These are phyloP conservation scores for Diadophis punctatus DNA, from an alignment of 2,113 vertebrate species.

Conservation along the genomic window DNA sequence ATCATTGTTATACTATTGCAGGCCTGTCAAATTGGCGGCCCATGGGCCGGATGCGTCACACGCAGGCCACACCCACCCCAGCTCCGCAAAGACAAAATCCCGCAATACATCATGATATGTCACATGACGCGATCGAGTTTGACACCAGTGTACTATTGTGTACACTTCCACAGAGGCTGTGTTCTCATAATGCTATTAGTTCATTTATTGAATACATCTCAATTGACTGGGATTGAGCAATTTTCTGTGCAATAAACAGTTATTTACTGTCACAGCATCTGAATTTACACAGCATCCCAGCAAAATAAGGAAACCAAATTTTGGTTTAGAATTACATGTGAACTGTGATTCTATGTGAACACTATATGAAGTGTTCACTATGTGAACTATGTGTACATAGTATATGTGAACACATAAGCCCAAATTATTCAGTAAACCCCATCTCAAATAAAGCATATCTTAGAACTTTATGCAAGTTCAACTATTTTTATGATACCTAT, in stretches of 20 bases:
- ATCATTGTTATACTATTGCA: neutral
- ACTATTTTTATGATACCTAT: neutral
- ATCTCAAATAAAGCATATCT: neutral
- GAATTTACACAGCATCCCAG: neutral
- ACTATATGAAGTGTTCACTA: no score
- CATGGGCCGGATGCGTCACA: no score
- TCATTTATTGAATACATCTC: neutral
- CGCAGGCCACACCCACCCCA: no score
- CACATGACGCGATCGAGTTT: no score
- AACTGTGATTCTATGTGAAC: no score
- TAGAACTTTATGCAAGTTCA: neutral
- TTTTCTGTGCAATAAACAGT: neutral
- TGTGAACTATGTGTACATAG: no score
- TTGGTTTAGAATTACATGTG: neutral
- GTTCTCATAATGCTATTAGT: neutral
- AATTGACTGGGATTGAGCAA: neutral
- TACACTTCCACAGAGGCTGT: neutral
- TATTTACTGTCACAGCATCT: neutral
- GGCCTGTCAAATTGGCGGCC: no score
- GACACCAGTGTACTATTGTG: neutral
- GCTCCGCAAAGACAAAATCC: no score
- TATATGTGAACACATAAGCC: neutral
- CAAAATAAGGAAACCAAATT: neutral
- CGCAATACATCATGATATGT: no score
- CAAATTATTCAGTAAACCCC: neutral